These are phyloP conservation scores for Heloderma charlesbogerti DNA, from an alignment of 2,113 vertebrate species.

Conservation along the genomic window DNA sequence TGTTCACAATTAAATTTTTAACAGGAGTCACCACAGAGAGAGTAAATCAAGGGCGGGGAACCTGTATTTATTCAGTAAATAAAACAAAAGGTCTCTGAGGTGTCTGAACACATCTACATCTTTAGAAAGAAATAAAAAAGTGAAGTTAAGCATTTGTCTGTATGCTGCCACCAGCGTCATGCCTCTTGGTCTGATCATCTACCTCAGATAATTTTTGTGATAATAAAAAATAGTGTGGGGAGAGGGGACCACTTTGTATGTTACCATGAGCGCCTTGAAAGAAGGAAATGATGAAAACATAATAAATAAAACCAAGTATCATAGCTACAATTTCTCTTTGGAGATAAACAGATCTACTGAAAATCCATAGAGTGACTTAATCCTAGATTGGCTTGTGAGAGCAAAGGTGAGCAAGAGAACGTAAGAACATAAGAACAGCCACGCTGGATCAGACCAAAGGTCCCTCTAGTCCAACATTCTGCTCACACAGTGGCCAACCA, in stretches of 20 bases:
- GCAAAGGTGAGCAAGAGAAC: conserved; percentile 34
- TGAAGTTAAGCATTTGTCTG: background rate
- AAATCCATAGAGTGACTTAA: conserved; percentile 42
- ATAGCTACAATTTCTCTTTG: background rate
- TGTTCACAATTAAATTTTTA: conserved; percentile 67
- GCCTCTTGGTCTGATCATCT: background rate
- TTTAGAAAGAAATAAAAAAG: no score
- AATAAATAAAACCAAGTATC: background rate
- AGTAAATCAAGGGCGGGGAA: background rate
- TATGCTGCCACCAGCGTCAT: background rate
- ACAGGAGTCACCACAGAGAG: conserved; percentile 46
- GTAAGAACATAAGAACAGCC: no score
- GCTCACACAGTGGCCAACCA: background rate
- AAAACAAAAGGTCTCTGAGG: conserved; percentile 43
- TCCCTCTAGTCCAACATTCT: no score
- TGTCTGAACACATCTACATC: background rate
- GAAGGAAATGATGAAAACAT: conserved; percentile 10
- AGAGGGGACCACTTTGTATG: background rate
- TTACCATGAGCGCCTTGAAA: background rate
- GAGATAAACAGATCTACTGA: background rate
- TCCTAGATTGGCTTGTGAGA: conserved; percentile 10
- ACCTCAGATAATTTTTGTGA: background rate
- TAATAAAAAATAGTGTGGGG: background rate
- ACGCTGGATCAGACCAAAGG: no score
- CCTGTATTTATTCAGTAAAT: background rate